Evolutionary conservation across 2,113 vertebrate species (phyloP).

Genomic region (Oreochromis spilurus): DNA sequence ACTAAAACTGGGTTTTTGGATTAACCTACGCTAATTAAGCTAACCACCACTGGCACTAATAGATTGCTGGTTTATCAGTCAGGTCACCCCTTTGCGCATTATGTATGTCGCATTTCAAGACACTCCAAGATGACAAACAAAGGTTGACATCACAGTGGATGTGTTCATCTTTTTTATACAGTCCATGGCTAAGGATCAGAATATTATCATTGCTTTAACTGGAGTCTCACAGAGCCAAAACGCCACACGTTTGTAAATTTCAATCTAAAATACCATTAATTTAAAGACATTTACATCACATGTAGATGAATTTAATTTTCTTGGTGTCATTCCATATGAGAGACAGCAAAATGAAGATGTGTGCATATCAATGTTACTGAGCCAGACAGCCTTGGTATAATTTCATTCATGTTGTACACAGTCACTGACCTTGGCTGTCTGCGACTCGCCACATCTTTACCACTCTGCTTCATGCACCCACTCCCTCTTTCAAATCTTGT

Average conservation of each 20-base stretch:
- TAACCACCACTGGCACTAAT: background rate
- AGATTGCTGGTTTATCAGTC: background rate
- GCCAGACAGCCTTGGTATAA: constrained; percentile 21
- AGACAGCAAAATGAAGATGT: background rate
- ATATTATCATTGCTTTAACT: background rate
- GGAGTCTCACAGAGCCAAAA: background rate
- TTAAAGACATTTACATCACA: background rate
- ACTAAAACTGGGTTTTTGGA: background rate
- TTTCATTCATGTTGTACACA: constrained; percentile 5
- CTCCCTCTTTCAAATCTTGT: constrained; percentile 13
- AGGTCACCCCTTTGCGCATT: background rate
- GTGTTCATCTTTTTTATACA: background rate
- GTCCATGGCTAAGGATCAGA: background rate
- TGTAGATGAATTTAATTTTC: background rate
- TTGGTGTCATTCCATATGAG: background rate
- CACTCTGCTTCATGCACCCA: background rate
- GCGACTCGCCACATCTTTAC: constrained; percentile 9
- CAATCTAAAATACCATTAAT: background rate
- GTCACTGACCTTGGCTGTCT: constrained; percentile 49
- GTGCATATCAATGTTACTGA: background rate
- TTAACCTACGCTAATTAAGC: background rate
- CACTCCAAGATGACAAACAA: background rate
- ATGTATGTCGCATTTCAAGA: background rate
- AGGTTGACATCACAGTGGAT: background rate
- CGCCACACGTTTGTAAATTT: fast-evolving